Conservation (phyloP, 2,888 invertebrate species). For the Elysia crispata region DNA sequence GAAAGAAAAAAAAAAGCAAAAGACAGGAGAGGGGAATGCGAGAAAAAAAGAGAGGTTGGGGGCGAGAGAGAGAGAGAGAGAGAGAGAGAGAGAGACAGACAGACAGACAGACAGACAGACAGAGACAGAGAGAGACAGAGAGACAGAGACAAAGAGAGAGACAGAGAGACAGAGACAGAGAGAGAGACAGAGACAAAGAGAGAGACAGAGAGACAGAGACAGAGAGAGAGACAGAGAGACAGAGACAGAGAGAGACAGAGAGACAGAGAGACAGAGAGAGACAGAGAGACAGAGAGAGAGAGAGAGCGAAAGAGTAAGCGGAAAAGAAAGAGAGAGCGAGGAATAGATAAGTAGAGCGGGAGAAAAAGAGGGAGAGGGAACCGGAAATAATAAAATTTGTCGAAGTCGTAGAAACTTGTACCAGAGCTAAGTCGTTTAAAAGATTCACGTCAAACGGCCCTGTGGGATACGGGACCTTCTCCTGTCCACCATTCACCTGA, state of each 20-base stretch:
- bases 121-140: not conserved
- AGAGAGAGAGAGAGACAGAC: no score
- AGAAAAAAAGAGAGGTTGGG: no score
- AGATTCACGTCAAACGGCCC: no score
- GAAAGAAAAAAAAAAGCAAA: no score
- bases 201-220: constrained; percentile 22
- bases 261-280: not conserved
- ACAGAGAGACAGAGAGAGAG: not conserved
- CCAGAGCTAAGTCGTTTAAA: no score
- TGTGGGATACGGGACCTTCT: no score
- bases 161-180: not conserved
- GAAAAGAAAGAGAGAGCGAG: not conserved
- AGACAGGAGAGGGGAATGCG: no score
- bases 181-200: not conserved
- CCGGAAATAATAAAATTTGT: no score
- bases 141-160: not conserved
- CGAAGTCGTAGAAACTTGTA: no score
- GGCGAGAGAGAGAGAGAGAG: no score
- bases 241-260: not conserved
- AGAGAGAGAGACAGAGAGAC: not conserved
- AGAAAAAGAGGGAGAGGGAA: constrained; percentile 24
- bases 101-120: no score
- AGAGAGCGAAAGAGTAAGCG: not conserved
- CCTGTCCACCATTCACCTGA: no score
- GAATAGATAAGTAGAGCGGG: not conserved